These are phyloP conservation scores for Caenorhabditis sp. DNA, from an alignment of 2,888 invertebrate genomes.

Conservation along the genomic window DNA sequence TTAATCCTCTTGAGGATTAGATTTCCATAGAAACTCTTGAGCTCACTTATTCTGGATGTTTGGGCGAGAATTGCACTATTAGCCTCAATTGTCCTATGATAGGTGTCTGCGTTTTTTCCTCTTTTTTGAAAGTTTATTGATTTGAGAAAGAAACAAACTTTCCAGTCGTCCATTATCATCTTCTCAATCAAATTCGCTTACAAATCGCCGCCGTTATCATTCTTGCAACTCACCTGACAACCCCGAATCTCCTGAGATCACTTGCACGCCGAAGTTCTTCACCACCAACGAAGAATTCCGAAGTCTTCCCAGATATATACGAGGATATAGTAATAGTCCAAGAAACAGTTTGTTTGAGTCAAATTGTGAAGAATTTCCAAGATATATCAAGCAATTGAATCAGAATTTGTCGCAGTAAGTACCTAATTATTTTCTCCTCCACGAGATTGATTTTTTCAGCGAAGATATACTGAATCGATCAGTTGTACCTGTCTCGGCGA, in stretches of 20 bases:
- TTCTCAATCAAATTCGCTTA: neutral
- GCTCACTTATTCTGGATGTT: too few relatives aligned
- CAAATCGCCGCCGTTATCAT: slow-evolving; percentile 33
- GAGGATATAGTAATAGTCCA: slow-evolving; percentile 14
- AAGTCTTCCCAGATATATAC: slow-evolving; percentile 35
- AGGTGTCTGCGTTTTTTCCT: too few relatives aligned
- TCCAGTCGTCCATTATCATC: neutral
- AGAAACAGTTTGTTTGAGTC: slow-evolving; percentile 3
- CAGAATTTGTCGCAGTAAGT: slow-evolving; percentile 8
- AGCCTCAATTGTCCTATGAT: too few relatives aligned
- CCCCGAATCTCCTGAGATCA: slow-evolving; percentile 1
- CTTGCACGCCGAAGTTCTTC: neutral
- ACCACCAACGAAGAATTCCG: slow-evolving; percentile 20
- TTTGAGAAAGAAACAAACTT: neutral
- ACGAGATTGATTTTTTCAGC: slow-evolving; percentile 2
- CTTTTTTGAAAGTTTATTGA: too few relatives aligned
- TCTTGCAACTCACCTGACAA: slow-evolving; percentile 35
- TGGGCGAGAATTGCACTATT: too few relatives aligned
- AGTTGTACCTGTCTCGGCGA: slow-evolving; percentile 4
- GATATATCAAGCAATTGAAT: slow-evolving; percentile 30
- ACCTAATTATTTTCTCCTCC: too few relatives aligned
- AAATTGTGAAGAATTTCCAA: slow-evolving; percentile 7
- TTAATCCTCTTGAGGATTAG: too few relatives aligned
- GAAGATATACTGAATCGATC: slow-evolving; percentile 2
- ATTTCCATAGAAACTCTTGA: too few relatives aligned